A percentile compares a stretch with the other conserved stretches of the same genome.
Conservation (phyloP, 2,888 invertebrate species). For the Himalopsyche japonica region DNA sequence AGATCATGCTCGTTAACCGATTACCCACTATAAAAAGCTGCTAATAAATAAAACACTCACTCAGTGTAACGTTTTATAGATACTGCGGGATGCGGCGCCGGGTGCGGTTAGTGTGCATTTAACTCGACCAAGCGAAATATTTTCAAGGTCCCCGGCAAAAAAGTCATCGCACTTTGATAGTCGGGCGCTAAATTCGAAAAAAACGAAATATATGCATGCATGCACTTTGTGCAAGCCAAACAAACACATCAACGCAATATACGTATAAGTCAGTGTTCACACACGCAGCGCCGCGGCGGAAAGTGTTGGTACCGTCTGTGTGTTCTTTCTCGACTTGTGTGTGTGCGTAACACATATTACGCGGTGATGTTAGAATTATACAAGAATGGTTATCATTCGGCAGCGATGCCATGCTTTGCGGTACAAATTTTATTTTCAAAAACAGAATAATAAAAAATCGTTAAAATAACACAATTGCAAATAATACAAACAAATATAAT, state of each 20-base stretch:
- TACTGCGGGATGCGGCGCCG: background rate
- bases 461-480: no score
- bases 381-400: background rate
- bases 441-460: no score
- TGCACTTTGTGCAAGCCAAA: constrained; percentile 8
- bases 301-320: background rate
- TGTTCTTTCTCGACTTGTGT: background rate
- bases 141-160: background rate
- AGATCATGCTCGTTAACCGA: no score
- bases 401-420: background rate
- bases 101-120: background rate
- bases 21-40: no score
- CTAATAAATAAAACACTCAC: no score
- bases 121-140: background rate
- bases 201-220: background rate
- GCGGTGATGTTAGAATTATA: background rate
- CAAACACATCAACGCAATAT: background rate
- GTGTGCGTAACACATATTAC: background rate
- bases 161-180: constrained; percentile 1
- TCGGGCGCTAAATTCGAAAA: background rate
- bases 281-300: background rate
- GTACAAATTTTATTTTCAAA: no score
- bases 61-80: background rate
- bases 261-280: background rate
- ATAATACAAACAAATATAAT: no score